Evolutionary conservation across 2,888 invertebrate genomes (phyloP), one percentile per base, ranked within the genome.

Genomic region (Philereme vetulata): DNA sequence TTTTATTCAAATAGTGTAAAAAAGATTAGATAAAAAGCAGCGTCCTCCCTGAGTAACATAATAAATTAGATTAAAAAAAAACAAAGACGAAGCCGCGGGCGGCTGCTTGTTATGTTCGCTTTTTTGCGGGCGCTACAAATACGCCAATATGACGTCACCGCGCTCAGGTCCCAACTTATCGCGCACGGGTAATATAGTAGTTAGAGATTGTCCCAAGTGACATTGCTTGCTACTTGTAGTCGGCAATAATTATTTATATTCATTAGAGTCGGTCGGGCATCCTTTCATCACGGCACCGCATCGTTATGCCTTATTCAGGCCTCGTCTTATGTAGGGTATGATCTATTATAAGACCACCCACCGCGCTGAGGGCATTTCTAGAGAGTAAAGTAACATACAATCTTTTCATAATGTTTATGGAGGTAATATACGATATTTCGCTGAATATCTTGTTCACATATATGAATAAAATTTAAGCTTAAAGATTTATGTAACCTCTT

Each of bases 191-290:
- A n/a, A n/a, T 67, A 70, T 55, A 59, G 56, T 43, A 56, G 21
- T 64, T 65, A 80, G 78, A 77, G 78, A 77, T 79, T 77, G 80
- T 79, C 74, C 79, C 71, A 67, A 65, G 67, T 77, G 76, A 73
- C 78, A 78, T 80, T 80, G 73, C 70, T 68, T 66, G 63, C 64
- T 11, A 44, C 44, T 62, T 60, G 56, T 42, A 21, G 66, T 67
- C 73, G 71, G 80, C 79, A 85, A 86, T 87, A 85, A 87, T 85
- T 84, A 85, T 85, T 87, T 87, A 88, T 88, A 85, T 86, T 87
- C 88, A 88, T 90, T 85, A 86, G 79, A 52, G 70, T 72, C 69
- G 72, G 76, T 77, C 70, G 68, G 64, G 73, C 72, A 76, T 69
- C 85, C 88, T 88, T 85, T 89, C 86, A 89, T 89, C 81, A 80